phyloP scores from a whole-genome alignment of 1,140 invertebrate species.

The Caenorhabditis latens region DNA sequence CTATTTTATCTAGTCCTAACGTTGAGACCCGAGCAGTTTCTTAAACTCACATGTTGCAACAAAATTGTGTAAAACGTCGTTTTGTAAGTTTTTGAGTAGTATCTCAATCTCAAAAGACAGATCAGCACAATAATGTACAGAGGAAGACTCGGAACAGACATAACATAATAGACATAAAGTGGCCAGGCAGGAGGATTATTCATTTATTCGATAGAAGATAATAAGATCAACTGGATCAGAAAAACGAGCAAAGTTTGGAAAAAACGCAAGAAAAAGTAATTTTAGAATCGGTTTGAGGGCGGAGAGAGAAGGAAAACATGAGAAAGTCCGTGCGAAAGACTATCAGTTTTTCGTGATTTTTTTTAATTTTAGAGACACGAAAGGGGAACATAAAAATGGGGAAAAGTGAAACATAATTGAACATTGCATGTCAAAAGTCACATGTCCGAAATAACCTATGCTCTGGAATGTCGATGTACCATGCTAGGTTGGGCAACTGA shows the following conservation, averaged over 20 bases:
- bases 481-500: not conserved
- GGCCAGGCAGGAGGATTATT: conserved; percentile 11
- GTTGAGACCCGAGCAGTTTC: too few species aligned
- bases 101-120: conserved; percentile 28
- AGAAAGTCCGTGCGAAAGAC: conserved; percentile 17
- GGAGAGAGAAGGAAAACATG: conserved; percentile 3
- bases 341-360: not conserved
- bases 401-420: not conserved
- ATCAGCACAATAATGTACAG: conserved; percentile 5
- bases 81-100: conserved; percentile 5
- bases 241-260: not conserved
- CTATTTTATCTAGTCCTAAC: too few species aligned
- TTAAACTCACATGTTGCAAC: conserved; percentile 18
- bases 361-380: not conserved
- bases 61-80: conserved; percentile 25
- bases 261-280: conserved; percentile 1
- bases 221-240: not conserved
- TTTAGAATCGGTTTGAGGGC: not conserved
- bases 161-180: conserved; percentile 13
- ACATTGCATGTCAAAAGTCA: not conserved
- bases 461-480: not conserved
- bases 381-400: not conserved
- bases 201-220: not conserved
- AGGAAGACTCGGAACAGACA: conserved; percentile 8
- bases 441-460: too few species aligned